Percentiles rank a stretch among this genome's conserved stretches.
Evolutionary conservation across 2,113 vertebrate genomes (phyloP).

Genomic region (Cololabis saira): DNA sequence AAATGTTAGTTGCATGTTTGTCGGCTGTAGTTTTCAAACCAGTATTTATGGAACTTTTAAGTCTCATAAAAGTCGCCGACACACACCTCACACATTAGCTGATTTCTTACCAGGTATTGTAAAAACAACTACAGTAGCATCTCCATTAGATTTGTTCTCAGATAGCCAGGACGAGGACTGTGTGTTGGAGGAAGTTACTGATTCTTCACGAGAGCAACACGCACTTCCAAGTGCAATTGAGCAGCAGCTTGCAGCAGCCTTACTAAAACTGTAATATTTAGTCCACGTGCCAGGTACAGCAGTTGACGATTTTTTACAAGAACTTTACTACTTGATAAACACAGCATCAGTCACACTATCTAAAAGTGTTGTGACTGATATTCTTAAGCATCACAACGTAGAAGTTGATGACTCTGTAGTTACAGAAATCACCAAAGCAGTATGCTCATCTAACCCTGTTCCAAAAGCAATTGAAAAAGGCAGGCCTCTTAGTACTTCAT

Average conservation of each 20-base stretch:
- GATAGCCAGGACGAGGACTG: no score
- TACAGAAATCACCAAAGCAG: not conserved
- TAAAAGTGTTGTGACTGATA: not conserved
- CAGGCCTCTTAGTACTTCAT: not conserved
- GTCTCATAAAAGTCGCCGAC: not conserved
- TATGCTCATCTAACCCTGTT: conserved; percentile 8
- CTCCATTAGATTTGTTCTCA: not conserved
- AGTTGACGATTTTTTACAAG: not conserved
- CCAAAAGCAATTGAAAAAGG: not conserved
- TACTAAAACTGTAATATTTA: conserved; percentile 3
- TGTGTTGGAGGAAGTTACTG: no score
- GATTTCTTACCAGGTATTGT: conserved; percentile 12
- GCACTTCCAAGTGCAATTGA: not conserved
- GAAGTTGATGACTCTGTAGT: not conserved
- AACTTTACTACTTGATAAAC: not conserved
- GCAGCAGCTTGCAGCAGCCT: conserved; percentile 7
- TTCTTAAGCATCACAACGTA: not conserved
- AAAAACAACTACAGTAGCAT: not conserved
- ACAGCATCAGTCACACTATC: not conserved
- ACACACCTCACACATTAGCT: not conserved
- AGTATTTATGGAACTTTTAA: conserved; percentile 19
- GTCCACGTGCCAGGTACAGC: not conserved
- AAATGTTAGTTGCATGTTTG: no score
- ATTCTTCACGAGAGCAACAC: no score
- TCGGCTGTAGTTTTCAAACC: conserved; percentile 17